These are phyloP conservation scores for Benitochromis conjunctus DNA, from an alignment of 2,113 vertebrate species.

Conservation along the genomic window DNA sequence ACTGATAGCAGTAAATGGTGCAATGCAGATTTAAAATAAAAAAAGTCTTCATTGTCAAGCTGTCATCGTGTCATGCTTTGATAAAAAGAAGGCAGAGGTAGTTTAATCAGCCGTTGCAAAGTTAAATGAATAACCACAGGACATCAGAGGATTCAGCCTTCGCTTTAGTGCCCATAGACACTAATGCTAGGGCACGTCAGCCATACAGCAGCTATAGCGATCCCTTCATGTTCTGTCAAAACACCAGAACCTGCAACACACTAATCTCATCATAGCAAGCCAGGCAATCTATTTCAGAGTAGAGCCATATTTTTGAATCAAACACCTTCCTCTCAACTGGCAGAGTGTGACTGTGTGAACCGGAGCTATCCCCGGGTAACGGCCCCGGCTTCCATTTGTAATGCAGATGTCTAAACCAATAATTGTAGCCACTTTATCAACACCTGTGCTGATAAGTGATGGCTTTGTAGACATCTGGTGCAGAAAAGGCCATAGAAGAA, in stretches of 20 bases:
- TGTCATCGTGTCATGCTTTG: slow-evolving; percentile 33
- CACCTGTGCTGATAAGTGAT: slow-evolving; percentile 14
- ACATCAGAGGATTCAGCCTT: slow-evolving; percentile 32
- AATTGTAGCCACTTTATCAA: slow-evolving; percentile 21
- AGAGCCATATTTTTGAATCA: slow-evolving; percentile 25
- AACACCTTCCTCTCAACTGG: slow-evolving; percentile 22
- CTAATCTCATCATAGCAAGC: slow-evolving; percentile 51
- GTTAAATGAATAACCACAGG: slow-evolving; percentile 57
- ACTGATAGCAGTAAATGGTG: background rate
- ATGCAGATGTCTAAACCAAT: slow-evolving; percentile 18
- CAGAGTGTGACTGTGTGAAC: slow-evolving; percentile 12
- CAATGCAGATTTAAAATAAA: slow-evolving; percentile 1
- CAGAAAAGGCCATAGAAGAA: background rate
- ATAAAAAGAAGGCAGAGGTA: slow-evolving; percentile 32
- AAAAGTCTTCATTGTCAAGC: slow-evolving; percentile 40
- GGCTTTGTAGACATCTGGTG: background rate
- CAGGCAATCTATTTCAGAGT: slow-evolving; percentile 38
- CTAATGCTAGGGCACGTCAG: slow-evolving; percentile 37
- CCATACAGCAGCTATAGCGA: slow-evolving; percentile 27
- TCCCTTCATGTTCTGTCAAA: slow-evolving; percentile 30
- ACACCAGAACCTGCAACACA: slow-evolving; percentile 21
- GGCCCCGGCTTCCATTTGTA: slow-evolving; percentile 16
- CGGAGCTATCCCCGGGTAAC: background rate
- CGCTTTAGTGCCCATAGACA: slow-evolving; percentile 1
- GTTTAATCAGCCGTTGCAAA: slow-evolving; percentile 56